Conservation (phyloP, 2,888 invertebrate genomes). For the Mactromeris polynyma region DNA sequence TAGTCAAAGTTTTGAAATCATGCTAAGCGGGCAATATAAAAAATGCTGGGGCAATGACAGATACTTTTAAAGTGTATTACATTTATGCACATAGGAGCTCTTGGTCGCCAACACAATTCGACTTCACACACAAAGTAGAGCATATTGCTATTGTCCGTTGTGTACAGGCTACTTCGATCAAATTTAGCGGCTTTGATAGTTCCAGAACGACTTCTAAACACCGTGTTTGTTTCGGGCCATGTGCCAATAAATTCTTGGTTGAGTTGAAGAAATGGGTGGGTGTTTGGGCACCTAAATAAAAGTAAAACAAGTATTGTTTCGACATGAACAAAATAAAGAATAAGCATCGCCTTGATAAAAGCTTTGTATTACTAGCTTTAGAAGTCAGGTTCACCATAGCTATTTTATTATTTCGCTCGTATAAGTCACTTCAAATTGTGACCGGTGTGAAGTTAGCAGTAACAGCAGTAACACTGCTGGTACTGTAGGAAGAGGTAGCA, state of each 20-base stretch:
- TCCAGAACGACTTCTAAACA: not conserved
- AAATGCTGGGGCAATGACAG: too few relatives aligned
- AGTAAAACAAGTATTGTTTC: not conserved
- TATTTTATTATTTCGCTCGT: too few relatives aligned
- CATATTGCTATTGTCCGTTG: not conserved
- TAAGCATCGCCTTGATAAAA: too few relatives aligned
- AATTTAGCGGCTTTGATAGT: not conserved
- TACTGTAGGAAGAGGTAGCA: too few relatives aligned
- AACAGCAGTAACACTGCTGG: too few relatives aligned
- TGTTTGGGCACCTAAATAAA: not conserved
- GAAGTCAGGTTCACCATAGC: too few relatives aligned
- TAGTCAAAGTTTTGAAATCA: too few relatives aligned
- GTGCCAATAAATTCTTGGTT: not conserved
- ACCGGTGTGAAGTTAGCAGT: too few relatives aligned
- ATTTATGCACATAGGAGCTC: not conserved
- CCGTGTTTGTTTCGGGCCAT: not conserved
- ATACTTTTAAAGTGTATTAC: conserved; percentile 19
- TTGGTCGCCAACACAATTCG: conserved; percentile 7
- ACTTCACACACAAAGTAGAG: conserved; percentile 29
- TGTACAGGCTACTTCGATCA: not conserved
- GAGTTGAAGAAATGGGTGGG: not conserved
- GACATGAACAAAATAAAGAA: too few relatives aligned
- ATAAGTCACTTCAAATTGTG: too few relatives aligned
- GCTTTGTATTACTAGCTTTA: too few relatives aligned
- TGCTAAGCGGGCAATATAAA: too few relatives aligned